Base-by-base conservation (phyloP, 2,888 invertebrate genomes). In the Polydrusus tereticollis region DNA sequence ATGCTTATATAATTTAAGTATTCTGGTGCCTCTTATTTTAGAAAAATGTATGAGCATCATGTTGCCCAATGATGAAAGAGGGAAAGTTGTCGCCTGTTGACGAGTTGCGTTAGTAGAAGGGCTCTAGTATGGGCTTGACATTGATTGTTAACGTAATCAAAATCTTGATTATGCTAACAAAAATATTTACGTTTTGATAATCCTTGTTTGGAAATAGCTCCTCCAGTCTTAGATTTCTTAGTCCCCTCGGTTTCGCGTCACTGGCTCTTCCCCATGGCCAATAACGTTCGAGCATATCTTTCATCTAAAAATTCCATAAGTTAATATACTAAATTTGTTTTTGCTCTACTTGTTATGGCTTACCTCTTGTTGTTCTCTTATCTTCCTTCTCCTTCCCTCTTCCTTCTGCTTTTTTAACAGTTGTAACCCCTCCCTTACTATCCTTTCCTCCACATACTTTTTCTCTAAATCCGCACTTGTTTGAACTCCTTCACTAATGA, bases 181-280 rank as follows among this genome's bases (percentile, higher is more conserved):
- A 63, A 16, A 55, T 41, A 77, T 81, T 83, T 83, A 88, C 88
- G 80, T 86, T 86, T 77, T 85, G 81, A 60, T 86, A 89, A 76
- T 91, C 91, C 69, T 83, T 81, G 59, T 83, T 78, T 0, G 92
- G 91, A 81, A 89, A 90, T 69, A 92, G 86, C 68, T 91, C 92
- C 59, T 90, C 89, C 71, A 90, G 86, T 52, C 90, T 88, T 26
- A 94, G 87, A 80, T 94, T 91, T 78, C 90, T 88, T 80, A 91
- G 90, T 18, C 93, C 89, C 67, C 85, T 77, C 5, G 84, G 83
- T 78, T 82, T 82, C 23, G 77, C 78, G 36, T 80, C 77, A 7
- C 14, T 74, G 0, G 72, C 72, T 70, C 90, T 88, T 3, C 93
- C 93, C 93, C 93, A 94, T 6, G 94, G 94, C 85, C 92, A 92